phyloP scores from a whole-genome alignment of 2,113 vertebrate species.

The Rissa tridactyla region DNA sequence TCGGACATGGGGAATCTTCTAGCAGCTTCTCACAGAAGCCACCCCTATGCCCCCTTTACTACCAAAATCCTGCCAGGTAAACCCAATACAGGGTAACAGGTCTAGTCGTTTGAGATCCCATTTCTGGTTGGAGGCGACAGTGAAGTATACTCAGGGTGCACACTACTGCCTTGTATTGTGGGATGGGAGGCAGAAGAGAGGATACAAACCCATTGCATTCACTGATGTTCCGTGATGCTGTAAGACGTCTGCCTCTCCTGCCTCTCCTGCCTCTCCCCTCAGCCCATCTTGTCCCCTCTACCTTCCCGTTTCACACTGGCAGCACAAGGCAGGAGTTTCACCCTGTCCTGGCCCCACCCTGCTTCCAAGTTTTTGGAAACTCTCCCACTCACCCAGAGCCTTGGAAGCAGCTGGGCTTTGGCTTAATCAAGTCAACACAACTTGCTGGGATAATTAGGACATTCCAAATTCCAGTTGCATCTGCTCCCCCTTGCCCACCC shows the following conservation, averaged over 20 bases:
- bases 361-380: not conserved
- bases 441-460: not conserved
- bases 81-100: not conserved
- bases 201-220: not conserved
- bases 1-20: not conserved
- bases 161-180: not conserved
- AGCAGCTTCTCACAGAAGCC: not conserved
- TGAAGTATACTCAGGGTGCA: not conserved
- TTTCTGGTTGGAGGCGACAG: not conserved
- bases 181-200: not conserved
- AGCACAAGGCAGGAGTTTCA: not conserved
- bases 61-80: not conserved
- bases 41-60: not conserved
- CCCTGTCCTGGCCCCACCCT: not conserved
- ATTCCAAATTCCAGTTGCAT: not conserved
- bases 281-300: no score
- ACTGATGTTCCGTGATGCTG: no score
- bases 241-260: not conserved
- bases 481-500: not conserved
- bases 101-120: not conserved
- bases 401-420: not conserved
- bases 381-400: not conserved
- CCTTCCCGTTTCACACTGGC: not conserved
- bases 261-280: not conserved
- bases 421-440: not conserved